These are phyloP conservation scores for Coptodon bakossiorum DNA, from an alignment of 2,113 vertebrate genomes.

Conservation along the genomic window DNA sequence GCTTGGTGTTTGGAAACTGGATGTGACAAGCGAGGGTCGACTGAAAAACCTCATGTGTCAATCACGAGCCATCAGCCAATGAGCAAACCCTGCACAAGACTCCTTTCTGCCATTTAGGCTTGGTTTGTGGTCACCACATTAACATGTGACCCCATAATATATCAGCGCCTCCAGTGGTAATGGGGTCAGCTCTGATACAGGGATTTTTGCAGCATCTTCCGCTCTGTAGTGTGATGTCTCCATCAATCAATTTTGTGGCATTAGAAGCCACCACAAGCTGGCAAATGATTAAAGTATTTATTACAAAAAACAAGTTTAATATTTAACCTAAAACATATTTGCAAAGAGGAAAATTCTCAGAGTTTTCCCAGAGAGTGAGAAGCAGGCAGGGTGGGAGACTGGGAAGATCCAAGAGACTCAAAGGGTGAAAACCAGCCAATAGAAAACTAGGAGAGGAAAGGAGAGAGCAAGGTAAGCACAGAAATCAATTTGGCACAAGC, in stretches of 20 bases:
- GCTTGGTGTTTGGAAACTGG: not conserved
- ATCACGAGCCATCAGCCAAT: not conserved
- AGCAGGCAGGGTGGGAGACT: not conserved
- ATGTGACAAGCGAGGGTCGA: not conserved
- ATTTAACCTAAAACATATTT: not conserved
- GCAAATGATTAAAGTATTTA: not conserved
- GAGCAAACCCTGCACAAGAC: not conserved
- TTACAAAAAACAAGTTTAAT: not conserved
- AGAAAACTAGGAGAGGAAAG: not conserved
- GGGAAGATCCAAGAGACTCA: not conserved
- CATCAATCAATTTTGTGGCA: not conserved
- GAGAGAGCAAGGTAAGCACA: not conserved
- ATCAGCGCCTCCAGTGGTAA: not conserved
- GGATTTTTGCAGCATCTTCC: accelerated
- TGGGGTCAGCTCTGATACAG: accelerated
- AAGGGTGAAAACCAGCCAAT: not conserved
- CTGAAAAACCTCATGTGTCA: not conserved
- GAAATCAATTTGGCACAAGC: not conserved
- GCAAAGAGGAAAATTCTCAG: not conserved
- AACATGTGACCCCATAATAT: not conserved
- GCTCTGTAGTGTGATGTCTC: not conserved
- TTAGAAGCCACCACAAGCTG: not conserved
- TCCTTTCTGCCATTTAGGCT: not conserved
- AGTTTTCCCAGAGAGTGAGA: not conserved
- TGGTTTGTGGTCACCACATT: not conserved